A percentile compares a stretch with the other conserved stretches of the same genome.
phyloP scores from a whole-genome alignment of 1,140 invertebrate genomes.

The Oedothorax gibbosus region DNA sequence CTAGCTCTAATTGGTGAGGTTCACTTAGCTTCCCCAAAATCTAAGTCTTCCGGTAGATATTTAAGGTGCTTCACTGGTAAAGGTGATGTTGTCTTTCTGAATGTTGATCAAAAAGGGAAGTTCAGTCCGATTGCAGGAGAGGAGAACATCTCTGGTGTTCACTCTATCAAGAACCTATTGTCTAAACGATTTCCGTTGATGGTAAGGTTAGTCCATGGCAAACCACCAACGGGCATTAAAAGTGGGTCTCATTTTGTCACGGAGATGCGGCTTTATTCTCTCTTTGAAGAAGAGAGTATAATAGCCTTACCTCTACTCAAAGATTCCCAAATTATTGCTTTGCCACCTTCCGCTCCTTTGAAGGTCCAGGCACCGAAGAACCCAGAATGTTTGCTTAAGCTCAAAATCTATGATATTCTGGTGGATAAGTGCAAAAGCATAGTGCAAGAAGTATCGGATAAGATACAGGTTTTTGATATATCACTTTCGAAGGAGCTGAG shows the following conservation, averaged over 20 bases:
- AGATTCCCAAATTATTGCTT: slow-evolving; percentile 74
- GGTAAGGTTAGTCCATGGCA: slow-evolving; percentile 89
- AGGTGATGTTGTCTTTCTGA: slow-evolving; percentile 84
- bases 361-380: slow-evolving; percentile 88
- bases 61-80: slow-evolving; percentile 86
- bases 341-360: slow-evolving; percentile 86
- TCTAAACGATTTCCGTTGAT: slow-evolving; percentile 90
- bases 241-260: slow-evolving; percentile 78
- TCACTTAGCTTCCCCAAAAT: slow-evolving; percentile 71
- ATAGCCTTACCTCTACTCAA: slow-evolving; percentile 82
- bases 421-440: slow-evolving; percentile 83
- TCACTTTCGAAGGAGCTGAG: slow-evolving; percentile 65
- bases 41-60: slow-evolving; percentile 72
- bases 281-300: slow-evolving; percentile 84
- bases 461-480: slow-evolving; percentile 74
- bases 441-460: slow-evolving; percentile 84
- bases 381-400: slow-evolving; percentile 81
- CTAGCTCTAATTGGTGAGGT: slow-evolving; percentile 80
- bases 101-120: slow-evolving; percentile 86
- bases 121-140: slow-evolving; percentile 91
- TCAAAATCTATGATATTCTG: slow-evolving; percentile 83
- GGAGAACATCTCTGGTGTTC: slow-evolving; percentile 92
- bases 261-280: slow-evolving; percentile 83
- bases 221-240: slow-evolving; percentile 78
- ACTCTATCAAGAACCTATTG: slow-evolving; percentile 82